These are phyloP conservation scores for Cydia fagiglandana DNA, from an alignment of 1,140 invertebrate species.

Conservation along the genomic window DNA sequence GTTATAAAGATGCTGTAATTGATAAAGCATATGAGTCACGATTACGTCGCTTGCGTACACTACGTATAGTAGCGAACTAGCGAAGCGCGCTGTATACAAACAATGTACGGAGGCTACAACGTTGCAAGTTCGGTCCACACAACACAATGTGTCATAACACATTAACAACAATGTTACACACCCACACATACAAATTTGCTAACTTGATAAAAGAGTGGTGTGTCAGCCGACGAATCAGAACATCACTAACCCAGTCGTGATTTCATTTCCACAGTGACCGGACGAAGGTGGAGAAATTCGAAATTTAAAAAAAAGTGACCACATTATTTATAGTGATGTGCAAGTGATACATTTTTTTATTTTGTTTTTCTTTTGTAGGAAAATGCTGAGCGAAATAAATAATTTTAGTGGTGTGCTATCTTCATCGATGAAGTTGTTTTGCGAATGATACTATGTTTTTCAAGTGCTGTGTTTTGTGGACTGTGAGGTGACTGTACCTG, in stretches of 20 bases:
- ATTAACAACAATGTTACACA: conserved; percentile 47
- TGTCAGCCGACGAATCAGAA: conserved; percentile 51
- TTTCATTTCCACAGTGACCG: conserved; percentile 78
- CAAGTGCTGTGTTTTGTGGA: conserved; percentile 73
- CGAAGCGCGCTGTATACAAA: background rate
- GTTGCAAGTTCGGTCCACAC: conserved; percentile 46
- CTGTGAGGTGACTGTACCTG: conserved; percentile 64
- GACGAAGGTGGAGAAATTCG: conserved; percentile 75
- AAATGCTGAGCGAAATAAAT: conserved; percentile 78
- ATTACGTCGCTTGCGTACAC: background rate
- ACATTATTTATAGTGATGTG: conserved; percentile 57
- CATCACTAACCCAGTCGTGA: conserved; percentile 72
- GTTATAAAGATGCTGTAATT: background rate
- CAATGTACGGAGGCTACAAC: conserved; percentile 39
- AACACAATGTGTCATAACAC: conserved; percentile 46
- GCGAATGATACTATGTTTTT: conserved; percentile 76
- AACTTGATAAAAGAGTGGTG: conserved; percentile 58
- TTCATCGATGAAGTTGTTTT: conserved; percentile 76
- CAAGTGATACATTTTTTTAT: conserved; percentile 55
- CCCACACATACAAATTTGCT: conserved; percentile 55
- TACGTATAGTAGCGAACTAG: conserved; percentile 12
- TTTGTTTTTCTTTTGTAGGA: conserved; percentile 77
- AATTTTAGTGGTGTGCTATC: conserved; percentile 78
- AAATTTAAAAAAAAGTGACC: conserved; percentile 68
- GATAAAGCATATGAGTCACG: background rate